Evolutionary conservation across 2,888 invertebrate species (phyloP).

Genomic region (Cerceris ruficornis): DNA sequence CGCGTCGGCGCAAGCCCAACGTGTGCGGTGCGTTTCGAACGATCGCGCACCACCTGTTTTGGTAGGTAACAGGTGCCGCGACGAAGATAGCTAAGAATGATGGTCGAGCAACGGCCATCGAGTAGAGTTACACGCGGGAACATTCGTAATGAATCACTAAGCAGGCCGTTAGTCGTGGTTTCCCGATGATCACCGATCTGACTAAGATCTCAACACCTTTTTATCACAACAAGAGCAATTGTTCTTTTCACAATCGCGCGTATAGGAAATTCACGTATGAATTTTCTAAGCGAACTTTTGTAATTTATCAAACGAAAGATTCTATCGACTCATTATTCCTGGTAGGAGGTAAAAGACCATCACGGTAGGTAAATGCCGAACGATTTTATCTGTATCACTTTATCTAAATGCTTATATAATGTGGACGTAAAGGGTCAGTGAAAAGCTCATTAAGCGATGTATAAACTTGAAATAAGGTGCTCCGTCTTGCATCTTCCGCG

Average conservation of each 20-base stretch:
- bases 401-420: too few relatives aligned
- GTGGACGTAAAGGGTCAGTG: too few relatives aligned
- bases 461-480: too few relatives aligned
- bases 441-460: too few relatives aligned
- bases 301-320: too few relatives aligned
- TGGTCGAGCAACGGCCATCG: not conserved
- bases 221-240: not conserved
- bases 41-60: constrained; percentile 43
- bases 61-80: constrained; percentile 42
- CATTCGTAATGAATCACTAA: constrained; percentile 13
- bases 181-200: not conserved
- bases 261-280: too few relatives aligned
- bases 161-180: constrained; percentile 35
- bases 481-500: not conserved
- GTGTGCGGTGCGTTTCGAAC: constrained; percentile 15
- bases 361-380: too few relatives aligned
- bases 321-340: too few relatives aligned
- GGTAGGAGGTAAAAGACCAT: too few relatives aligned
- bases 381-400: too few relatives aligned
- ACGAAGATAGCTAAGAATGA: constrained; percentile 5
- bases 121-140: not conserved
- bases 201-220: constrained; percentile 10
- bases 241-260: not conserved
- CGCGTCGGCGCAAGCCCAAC: not conserved
- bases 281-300: too few relatives aligned